Evolutionary conservation across 2,113 vertebrate genomes (phyloP), one percentile per base, ranked within the genome.

Genomic region (Ameiurus melas): DNA sequence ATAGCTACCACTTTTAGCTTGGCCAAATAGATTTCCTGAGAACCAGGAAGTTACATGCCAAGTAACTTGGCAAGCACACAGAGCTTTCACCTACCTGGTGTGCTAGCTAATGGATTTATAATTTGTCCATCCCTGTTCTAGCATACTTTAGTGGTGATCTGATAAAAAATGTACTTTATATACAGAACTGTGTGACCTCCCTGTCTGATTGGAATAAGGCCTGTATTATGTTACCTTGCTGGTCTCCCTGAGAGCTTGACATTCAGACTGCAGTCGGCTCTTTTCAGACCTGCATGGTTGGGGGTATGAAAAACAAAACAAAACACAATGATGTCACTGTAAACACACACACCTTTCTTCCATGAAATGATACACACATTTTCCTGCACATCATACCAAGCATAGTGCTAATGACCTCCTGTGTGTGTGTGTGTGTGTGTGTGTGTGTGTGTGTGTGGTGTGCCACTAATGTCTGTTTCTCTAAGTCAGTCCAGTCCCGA

Each of bases 221-320:
- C 17, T 81, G 53, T 10, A 39, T 39, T 60, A 82, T 60, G 57
- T 33, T 91, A 96, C 96, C 93, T 94, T 92, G 58, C 88, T 84
- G 16, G 92, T 92, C 90, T 92, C 92, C 82, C 78, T 93, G 36
- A 95, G 91, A 0, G 92, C 91, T 80, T 93, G 92, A 14, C 90
- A 93, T 92, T 96, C 95, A 0, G 93, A 88, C 9, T 93, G 92
- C 62, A 96, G 93, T 43, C 91, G 90, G 53, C 19, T 93, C 85
- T 94, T 96, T 58, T 95, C 95, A 89, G 93, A 95, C 87, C 97
- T 97, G 83, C n/a, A 58, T 62, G 57, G 57, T 43, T 39, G 90
- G 16, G 87, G 51, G n/a, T 58, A 19, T 22, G 8, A 4, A 22
- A 60, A 14, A 39, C n/a, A n/a, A n/a, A n/a, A 36, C 36, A 62